Percentiles rank a stretch among this genome's conserved stretches.
Evolutionary conservation across 1,140 invertebrate genomes (phyloP).

Genomic region (Rhynchophorus ferrugineus): DNA sequence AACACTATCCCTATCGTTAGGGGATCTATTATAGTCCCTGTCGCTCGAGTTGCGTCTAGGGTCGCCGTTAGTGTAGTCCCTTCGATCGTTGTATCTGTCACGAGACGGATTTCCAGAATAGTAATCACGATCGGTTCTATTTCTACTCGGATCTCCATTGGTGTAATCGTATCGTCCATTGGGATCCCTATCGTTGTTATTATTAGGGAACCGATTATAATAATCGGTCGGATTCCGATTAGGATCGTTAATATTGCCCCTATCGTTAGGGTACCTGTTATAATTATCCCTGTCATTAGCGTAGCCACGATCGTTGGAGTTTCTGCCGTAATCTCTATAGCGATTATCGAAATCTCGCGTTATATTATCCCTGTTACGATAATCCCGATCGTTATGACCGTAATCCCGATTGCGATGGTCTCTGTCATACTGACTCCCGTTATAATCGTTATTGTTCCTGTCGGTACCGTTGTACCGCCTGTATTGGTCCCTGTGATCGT

Average conservation of each 20-base stretch:
- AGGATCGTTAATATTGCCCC: neutral
- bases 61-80: slow-evolving; percentile 15
- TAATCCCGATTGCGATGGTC: slow-evolving; percentile 5
- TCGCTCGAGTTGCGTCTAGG: slow-evolving; percentile 8
- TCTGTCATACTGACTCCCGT: neutral
- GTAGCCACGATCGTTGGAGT: slow-evolving; percentile 1
- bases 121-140: neutral
- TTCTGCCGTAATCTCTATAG: slow-evolving; percentile 7
- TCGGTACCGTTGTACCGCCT: slow-evolving; percentile 5
- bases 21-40: slow-evolving; percentile 5
- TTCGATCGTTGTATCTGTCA: slow-evolving; percentile 6
- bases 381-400: neutral
- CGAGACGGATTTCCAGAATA: slow-evolving; percentile 2
- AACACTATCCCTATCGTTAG: slow-evolving; percentile 5
- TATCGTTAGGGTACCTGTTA: slow-evolving; percentile 11
- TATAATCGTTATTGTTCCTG: neutral
- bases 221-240: too few species aligned
- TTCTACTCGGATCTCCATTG: neutral
- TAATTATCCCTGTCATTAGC: slow-evolving; percentile 9
- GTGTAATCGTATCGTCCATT: too few species aligned
- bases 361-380: slow-evolving; percentile 2
- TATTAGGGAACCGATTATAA: neutral
- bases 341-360: neutral
- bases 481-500: neutral
- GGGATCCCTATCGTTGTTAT: neutral